Base-by-base conservation (phyloP, 2,797 vertebrate species). In the Prionace glauca region DNA sequence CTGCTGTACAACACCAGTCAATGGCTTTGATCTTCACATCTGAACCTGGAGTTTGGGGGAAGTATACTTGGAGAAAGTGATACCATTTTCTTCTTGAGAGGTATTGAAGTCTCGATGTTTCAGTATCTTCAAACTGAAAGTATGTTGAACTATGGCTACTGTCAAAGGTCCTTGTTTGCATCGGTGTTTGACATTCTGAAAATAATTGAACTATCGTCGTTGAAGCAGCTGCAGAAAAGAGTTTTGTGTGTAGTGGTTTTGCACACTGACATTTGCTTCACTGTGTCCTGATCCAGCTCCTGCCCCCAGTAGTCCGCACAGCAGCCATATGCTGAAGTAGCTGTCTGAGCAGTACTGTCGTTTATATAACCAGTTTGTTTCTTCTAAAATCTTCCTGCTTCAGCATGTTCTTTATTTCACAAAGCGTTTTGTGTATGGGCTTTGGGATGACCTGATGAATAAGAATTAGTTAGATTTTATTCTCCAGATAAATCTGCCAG, bases 111-210 rank as follows among this genome's bases (percentile, higher is more conserved):
- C 71, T 72, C 32, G 9, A 18, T 41, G 29, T 74, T 56, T 95
- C 71, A 32, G 69, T 95, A 20, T 74, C 93, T 74, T 95, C 72
- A 50, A 95, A 95, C 26, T 95, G 93, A 77, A 95, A 77, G 93
- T 95, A 56, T n/a, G 41, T 56, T 95, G 71, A 74, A 95, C 45
- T 95, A 2, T 95, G 69, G 41, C 14, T n/a, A 8, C 4, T 77
- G 71, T 95, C 45, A 32, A 26, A 95, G 45, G 10, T 95, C 93
- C 50, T 56, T 56, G 14, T 74, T 72, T 94, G 71, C 32, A 20
- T 72, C 16, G n/a, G 26, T 56, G 9, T 74, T 95, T 94, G 14
- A 95, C 11, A 32, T 92, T 26, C 65, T 36, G 65, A 41, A 92
- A n/a, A 26, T 90, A 45, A 45, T 45, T 45, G 36, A 71, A 94